Evolutionary conservation across 1,140 invertebrate species (phyloP).

Genomic region (Chironomus tepperi): DNA sequence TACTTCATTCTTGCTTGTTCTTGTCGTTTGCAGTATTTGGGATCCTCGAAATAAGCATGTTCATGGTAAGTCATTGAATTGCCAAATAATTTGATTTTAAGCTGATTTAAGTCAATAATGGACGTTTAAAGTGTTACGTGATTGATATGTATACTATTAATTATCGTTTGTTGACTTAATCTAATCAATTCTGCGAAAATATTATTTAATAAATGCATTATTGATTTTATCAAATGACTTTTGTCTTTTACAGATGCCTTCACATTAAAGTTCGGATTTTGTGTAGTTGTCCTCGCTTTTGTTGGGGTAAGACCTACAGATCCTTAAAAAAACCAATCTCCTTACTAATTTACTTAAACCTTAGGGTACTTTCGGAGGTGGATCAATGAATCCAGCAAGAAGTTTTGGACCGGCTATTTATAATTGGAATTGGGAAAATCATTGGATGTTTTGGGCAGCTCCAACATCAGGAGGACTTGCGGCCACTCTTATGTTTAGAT

Average conservation of each 20-base stretch:
- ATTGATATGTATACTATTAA: too few species aligned
- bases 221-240: too few species aligned
- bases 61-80: neutral
- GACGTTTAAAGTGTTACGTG: too few species aligned
- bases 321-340: neutral
- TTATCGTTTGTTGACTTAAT: too few species aligned
- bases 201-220: too few species aligned
- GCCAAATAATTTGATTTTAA: too few species aligned
- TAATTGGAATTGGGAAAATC: conserved; percentile 61
- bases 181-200: too few species aligned
- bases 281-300: neutral
- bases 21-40: neutral
- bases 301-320: neutral
- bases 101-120: too few species aligned
- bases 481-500: neutral
- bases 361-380: neutral
- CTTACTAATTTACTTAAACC: neutral
- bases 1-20: neutral
- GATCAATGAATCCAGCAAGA: conserved; percentile 74
- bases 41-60: neutral
- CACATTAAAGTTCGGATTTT: neutral
- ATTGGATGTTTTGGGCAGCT: conserved; percentile 55
- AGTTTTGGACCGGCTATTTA: conserved; percentile 79
- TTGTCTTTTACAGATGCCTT: neutral
- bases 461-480: neutral